A percentile compares a stretch with the other conserved stretches of the same genome.
phyloP scores from a whole-genome alignment of 2,797 vertebrate species.

The Coilia nasus region DNA sequence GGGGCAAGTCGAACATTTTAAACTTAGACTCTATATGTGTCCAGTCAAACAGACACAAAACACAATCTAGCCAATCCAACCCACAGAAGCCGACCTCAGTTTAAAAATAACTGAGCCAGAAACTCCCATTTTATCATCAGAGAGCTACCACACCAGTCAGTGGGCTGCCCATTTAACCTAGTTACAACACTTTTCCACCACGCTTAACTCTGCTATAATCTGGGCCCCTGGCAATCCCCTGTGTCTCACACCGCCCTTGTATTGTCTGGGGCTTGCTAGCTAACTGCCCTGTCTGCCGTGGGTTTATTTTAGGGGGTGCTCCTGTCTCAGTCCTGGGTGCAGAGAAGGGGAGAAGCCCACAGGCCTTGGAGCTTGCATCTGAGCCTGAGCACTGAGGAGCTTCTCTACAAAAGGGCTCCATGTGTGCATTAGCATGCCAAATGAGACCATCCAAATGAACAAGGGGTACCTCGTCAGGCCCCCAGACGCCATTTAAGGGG shows the following conservation, averaged over 20 bases:
- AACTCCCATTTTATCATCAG: constrained; percentile 6
- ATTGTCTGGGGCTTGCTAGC: constrained; percentile 34
- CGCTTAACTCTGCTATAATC: background rate
- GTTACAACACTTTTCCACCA: constrained; percentile 17
- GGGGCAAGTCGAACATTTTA: background rate
- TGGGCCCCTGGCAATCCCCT: background rate
- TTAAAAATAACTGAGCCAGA: constrained; percentile 2
- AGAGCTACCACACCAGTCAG: background rate
- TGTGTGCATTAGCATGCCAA: constrained; percentile 44
- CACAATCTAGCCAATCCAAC: constrained; percentile 1
- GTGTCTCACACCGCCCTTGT: background rate
- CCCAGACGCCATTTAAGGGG: constrained; percentile 21
- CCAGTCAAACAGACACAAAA: background rate
- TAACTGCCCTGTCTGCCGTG: constrained; percentile 27
- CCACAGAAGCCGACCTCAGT: constrained; percentile 9
- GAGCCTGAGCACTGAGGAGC: background rate
- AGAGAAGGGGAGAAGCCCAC: no score
- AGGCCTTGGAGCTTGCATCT: no score
- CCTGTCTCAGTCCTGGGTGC: constrained; percentile 13
- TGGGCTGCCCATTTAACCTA: constrained; percentile 6
- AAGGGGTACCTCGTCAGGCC: constrained; percentile 42
- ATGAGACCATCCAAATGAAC: constrained; percentile 37
- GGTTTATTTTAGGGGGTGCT: constrained; percentile 42
- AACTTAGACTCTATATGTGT: background rate
- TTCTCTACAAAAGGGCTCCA: constrained; percentile 23